Percentiles rank a stretch among this genome's conserved stretches.
These are phyloP conservation scores for Jordanella pulchra DNA, from an alignment of 2,797 vertebrate genomes.

Conservation along the genomic window DNA sequence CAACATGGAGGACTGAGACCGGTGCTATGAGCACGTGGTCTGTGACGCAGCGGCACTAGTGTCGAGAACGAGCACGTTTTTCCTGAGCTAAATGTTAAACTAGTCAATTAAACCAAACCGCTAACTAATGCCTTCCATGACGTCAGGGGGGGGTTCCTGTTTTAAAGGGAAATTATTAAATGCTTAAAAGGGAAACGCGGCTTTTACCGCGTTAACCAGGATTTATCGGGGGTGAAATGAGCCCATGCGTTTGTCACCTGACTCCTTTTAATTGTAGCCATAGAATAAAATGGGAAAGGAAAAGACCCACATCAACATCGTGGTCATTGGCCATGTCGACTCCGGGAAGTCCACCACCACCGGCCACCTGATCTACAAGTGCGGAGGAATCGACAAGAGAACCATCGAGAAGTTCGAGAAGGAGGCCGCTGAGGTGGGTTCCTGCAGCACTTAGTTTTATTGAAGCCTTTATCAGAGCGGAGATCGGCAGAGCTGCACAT, in stretches of 20 bases:
- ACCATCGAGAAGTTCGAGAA: slow-evolving; percentile 86
- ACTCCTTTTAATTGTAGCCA: slow-evolving; percentile 32
- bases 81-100: too few species aligned
- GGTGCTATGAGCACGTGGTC: slow-evolving; percentile 51
- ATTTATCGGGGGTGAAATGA: too few species aligned
- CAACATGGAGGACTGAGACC: slow-evolving; percentile 74
- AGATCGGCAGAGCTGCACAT: too few species aligned
- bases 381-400: slow-evolving; percentile 82
- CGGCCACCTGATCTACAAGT: slow-evolving; percentile 84
- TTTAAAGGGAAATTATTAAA: too few species aligned
- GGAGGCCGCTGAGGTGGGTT: slow-evolving; percentile 80
- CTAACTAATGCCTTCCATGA: too few species aligned
- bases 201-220: too few species aligned
- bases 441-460: not conserved
- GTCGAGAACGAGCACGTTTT: slow-evolving; percentile 4
- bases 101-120: too few species aligned
- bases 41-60: slow-evolving; percentile 34
- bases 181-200: too few species aligned
- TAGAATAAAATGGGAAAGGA: slow-evolving; percentile 79
- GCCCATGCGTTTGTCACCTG: too few species aligned
- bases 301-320: slow-evolving; percentile 83
- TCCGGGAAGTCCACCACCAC: slow-evolving; percentile 84
- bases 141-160: too few species aligned
- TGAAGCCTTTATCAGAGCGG: not conserved
- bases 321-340: slow-evolving; percentile 85